A percentile compares a stretch with the other conserved stretches of the same genome.
These are phyloP conservation scores for Protobothrops flavoviridis DNA, from an alignment of 2,113 vertebrate species.

Conservation along the genomic window DNA sequence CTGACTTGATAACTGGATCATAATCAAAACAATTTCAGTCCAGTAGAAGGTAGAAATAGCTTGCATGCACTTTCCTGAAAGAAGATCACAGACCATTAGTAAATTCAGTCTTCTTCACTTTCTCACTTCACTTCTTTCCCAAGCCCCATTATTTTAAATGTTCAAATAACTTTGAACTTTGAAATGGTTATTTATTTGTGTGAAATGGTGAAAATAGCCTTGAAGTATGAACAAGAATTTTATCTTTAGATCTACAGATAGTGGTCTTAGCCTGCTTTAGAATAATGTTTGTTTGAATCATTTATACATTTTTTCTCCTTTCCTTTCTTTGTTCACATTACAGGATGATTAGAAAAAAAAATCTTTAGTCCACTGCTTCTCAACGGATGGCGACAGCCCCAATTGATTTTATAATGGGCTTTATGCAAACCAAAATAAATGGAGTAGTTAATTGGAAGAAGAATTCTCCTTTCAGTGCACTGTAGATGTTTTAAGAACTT, in stretches of 20 bases:
- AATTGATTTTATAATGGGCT: constrained; percentile 64
- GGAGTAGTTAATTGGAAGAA: constrained; percentile 63
- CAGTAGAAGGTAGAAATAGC: background rate
- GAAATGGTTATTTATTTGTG: background rate
- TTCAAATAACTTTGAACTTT: background rate
- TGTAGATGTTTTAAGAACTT: constrained; percentile 62
- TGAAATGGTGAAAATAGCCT: background rate
- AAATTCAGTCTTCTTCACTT: background rate
- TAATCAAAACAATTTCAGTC: background rate
- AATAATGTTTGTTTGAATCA: constrained; percentile 40
- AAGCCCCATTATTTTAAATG: background rate
- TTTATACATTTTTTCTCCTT: constrained; percentile 48
- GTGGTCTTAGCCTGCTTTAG: constrained; percentile 12
- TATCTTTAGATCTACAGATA: background rate
- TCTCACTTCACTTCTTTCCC: too few species aligned
- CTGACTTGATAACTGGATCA: background rate
- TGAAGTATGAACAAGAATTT: background rate
- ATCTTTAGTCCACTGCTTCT: constrained; percentile 47
- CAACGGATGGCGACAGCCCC: constrained; percentile 38
- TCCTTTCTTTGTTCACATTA: constrained; percentile 34
- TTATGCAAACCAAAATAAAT: constrained; percentile 64
- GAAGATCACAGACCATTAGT: background rate
- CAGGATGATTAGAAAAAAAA: constrained; percentile 1
- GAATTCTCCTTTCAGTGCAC: constrained; percentile 45
- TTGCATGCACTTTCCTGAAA: background rate